Evolutionary conservation across 2,113 vertebrate species (phyloP).

Genomic region (Peromyscus polionotus): DNA sequence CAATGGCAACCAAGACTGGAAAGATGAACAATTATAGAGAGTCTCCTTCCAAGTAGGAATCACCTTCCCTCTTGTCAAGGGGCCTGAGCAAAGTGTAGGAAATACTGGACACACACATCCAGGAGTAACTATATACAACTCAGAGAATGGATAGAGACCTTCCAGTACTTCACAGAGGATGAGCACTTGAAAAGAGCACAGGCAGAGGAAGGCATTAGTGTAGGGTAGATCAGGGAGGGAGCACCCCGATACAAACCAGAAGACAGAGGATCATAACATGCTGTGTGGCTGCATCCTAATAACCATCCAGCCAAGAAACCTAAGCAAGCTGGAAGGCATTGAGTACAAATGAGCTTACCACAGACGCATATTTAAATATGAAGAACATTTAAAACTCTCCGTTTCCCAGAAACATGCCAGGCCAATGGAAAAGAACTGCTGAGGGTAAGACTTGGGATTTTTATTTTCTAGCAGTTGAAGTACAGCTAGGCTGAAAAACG

Average conservation of each 20-base stretch:
- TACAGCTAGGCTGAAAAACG: conserved; percentile 3
- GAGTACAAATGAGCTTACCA: not conserved
- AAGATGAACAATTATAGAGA: not conserved
- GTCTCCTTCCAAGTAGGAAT: not conserved
- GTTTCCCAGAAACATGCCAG: not conserved
- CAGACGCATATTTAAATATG: not conserved
- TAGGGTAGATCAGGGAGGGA: not conserved
- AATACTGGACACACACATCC: not conserved
- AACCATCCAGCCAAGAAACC: not conserved
- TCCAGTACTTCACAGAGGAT: not conserved
- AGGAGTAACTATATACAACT: not conserved
- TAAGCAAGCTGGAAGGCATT: not conserved
- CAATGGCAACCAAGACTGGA: not conserved
- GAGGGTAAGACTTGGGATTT: not conserved
- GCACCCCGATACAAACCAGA: not conserved
- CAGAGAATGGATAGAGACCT: not conserved
- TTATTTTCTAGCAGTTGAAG: not conserved
- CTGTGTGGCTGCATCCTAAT: not conserved
- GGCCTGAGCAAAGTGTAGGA: not conserved
- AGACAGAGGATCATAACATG: not conserved
- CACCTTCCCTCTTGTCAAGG: not conserved
- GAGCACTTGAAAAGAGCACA: not conserved
- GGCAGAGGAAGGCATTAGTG: not conserved
- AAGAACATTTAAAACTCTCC: conserved; percentile 1
- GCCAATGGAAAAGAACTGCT: not conserved